phyloP scores from a whole-genome alignment of 2,888 invertebrate genomes.

The Pecten maximus region DNA sequence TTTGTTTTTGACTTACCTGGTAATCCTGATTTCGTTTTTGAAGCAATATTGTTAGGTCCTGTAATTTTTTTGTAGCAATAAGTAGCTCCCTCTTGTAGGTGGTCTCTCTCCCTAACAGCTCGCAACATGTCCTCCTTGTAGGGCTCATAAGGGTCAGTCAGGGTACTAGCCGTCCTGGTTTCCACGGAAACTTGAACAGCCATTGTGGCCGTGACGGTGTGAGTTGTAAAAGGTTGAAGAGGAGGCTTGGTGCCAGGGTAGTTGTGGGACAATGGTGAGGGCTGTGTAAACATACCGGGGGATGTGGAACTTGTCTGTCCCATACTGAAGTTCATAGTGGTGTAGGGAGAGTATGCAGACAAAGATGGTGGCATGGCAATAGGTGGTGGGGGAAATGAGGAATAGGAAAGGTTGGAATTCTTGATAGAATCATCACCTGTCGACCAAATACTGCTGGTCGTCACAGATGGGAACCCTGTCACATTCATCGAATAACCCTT shows the following conservation, averaged over 20 bases:
- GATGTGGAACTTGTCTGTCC: background rate
- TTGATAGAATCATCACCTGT: constrained; percentile 30
- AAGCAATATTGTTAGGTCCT: constrained; percentile 53
- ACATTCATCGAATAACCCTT: constrained; percentile 1
- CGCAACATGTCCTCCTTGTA: constrained; percentile 54
- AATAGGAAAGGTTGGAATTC: constrained; percentile 45
- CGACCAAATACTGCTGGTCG: background rate
- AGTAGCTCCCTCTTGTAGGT: constrained; percentile 38
- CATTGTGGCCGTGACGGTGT: constrained; percentile 47
- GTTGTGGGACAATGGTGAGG: background rate
- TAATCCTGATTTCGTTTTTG: constrained; percentile 54
- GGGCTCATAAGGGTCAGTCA: constrained; percentile 64
- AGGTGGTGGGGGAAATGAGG: constrained; percentile 37
- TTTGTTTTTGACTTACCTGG: constrained; percentile 51
- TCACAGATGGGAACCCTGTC: background rate
- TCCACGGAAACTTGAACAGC: constrained; percentile 47
- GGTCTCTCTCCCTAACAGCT: constrained; percentile 55
- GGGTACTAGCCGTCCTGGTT: constrained; percentile 45
- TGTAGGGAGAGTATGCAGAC: background rate
- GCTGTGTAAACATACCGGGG: background rate
- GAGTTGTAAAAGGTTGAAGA: background rate
- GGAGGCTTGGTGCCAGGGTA: background rate
- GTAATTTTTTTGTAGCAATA: constrained; percentile 43
- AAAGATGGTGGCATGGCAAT: constrained; percentile 40
- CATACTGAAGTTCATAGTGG: background rate